These are phyloP conservation scores for Endomychus coccineus DNA, from an alignment of 2,888 invertebrate genomes.

Conservation along the genomic window DNA sequence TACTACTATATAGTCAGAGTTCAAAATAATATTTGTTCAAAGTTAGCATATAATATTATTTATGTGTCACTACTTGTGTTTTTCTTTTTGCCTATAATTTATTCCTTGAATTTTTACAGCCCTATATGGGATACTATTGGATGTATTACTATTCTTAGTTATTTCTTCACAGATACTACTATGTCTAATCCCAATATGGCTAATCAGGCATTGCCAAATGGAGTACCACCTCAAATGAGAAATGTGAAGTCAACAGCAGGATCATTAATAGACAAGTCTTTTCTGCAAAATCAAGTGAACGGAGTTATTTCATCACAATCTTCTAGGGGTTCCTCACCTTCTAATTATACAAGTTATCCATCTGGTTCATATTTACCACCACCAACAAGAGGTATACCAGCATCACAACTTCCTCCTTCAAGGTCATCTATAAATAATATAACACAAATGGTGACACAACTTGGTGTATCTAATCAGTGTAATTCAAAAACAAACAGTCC, in stretches of 20 bases:
- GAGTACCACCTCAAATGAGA: conserved; percentile 31
- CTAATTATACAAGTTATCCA: conserved; percentile 27
- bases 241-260: too few species aligned
- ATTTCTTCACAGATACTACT: not conserved
- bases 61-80: too few species aligned
- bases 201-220: conserved; percentile 31
- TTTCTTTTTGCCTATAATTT: too few species aligned
- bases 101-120: not conserved
- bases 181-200: conserved; percentile 18
- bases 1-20: too few species aligned
- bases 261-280: too few species aligned
- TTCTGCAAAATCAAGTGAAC: too few species aligned
- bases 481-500: conserved; percentile 24
- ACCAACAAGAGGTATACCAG: conserved; percentile 30
- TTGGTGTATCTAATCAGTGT: conserved; percentile 25
- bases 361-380: conserved; percentile 35
- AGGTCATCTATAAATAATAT: conserved; percentile 15
- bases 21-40: too few species aligned
- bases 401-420: conserved; percentile 33
- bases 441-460: conserved; percentile 28
- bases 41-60: too few species aligned
- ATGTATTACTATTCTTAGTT: not conserved
- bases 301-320: conserved; percentile 39
- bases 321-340: conserved; percentile 40
- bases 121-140: not conserved